A percentile compares a stretch with the other conserved stretches of the same genome.
Evolutionary conservation across 2,113 vertebrate genomes (phyloP).

Genomic region (Corapipo altera): DNA sequence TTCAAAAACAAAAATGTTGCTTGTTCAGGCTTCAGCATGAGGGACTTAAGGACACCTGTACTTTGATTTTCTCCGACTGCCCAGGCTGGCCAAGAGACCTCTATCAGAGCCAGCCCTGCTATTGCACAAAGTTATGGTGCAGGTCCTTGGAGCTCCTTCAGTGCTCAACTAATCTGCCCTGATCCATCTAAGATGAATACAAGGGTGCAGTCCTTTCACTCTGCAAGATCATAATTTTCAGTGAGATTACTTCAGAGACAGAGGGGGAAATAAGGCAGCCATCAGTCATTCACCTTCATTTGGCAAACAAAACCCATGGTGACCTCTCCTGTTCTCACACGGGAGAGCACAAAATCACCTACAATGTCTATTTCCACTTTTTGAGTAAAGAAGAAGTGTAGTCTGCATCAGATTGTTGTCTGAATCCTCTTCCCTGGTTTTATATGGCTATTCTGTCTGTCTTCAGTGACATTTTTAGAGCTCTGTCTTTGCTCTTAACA

Average conservation of each 20-base stretch:
- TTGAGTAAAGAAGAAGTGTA: neutral
- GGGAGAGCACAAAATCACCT: neutral
- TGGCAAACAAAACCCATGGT: neutral
- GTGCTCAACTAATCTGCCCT: neutral
- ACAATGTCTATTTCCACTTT: neutral
- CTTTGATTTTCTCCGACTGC: accelerated
- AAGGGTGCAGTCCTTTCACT: neutral
- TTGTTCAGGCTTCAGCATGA: neutral
- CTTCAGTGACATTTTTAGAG: neutral
- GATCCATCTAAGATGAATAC: neutral
- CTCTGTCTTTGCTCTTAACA: neutral
- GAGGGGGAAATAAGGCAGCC: neutral
- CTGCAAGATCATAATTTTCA: accelerated
- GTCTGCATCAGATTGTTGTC: neutral
- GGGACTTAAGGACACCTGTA: neutral
- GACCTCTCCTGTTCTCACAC: neutral
- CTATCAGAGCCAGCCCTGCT: neutral
- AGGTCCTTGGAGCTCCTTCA: neutral
- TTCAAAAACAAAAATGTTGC: neutral
- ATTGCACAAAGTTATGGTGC: neutral
- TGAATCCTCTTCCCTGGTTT: neutral
- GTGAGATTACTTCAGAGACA: neutral
- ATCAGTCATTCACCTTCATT: neutral
- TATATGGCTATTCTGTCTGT: neutral
- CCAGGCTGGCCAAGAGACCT: accelerated